Conservation (phyloP, 2,797 vertebrate species). For the Danio aesculapii region DNA sequence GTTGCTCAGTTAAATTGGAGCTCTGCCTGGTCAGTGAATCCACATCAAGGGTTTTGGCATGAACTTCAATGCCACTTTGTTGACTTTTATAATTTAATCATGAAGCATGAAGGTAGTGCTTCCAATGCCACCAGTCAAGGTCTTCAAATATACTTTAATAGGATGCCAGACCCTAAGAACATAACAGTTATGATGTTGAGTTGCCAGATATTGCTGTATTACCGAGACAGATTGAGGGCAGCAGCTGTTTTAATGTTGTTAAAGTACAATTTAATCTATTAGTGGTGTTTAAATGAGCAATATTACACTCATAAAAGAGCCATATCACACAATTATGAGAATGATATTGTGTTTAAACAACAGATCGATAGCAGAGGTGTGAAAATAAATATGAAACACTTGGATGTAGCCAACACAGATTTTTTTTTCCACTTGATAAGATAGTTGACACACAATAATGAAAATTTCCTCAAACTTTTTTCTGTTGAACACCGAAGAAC, state of each 20-base stretch:
- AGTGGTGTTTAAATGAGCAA: not conserved
- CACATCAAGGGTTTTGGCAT: constrained; percentile 10
- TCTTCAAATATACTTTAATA: constrained; percentile 26
- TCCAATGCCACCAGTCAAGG: constrained; percentile 17
- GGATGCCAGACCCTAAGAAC: not conserved
- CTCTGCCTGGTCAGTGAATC: not conserved
- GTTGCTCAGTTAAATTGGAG: not conserved
- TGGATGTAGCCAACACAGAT: too few species aligned
- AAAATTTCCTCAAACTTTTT: too few species aligned
- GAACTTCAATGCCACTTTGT: constrained; percentile 4
- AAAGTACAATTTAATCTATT: not conserved
- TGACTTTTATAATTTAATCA: constrained; percentile 12
- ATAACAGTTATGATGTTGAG: not conserved
- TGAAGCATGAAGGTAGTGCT: constrained; percentile 12
- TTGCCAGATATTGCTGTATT: constrained; percentile 11
- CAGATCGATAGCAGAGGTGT: not conserved
- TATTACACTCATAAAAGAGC: not conserved
- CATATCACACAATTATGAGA: too few species aligned
- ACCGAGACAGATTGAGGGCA: constrained; percentile 5
- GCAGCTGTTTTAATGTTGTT: constrained; percentile 1
- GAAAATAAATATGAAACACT: not conserved
- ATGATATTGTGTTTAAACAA: not conserved
- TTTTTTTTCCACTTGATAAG: too few species aligned
- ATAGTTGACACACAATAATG: too few species aligned
- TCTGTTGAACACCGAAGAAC: too few species aligned